phyloP scores from a whole-genome alignment of 2,888 invertebrate genomes.

The Leptinotarsa tumamoca region DNA sequence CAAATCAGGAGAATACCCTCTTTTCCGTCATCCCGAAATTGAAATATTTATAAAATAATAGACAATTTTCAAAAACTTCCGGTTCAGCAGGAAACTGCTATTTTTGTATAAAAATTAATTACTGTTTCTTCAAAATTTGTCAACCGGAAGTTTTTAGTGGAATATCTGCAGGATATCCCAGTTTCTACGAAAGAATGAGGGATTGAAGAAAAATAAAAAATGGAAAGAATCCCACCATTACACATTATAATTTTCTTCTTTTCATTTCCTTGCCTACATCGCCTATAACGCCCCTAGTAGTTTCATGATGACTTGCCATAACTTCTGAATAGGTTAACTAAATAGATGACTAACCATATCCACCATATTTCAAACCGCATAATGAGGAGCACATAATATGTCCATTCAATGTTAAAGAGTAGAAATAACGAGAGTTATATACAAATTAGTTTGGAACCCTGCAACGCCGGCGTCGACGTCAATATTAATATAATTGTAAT shows the following conservation, averaged over 20 bases:
- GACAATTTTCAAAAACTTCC: no score
- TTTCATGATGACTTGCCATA: slow-evolving; percentile 9
- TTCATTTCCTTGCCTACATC: not conserved
- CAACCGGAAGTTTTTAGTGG: no score
- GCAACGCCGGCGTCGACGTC: not conserved
- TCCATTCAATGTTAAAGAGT: not conserved
- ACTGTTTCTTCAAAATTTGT: no score
- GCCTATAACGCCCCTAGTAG: no score
- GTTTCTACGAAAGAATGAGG: no score
- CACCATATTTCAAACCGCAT: not conserved
- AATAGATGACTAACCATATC: slow-evolving; percentile 2
- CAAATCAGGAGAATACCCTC: no score
- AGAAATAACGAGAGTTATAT: slow-evolving; percentile 6
- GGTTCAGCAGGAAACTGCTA: no score
- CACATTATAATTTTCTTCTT: not conserved
- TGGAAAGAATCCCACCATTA: not conserved
- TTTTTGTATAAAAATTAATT: no score
- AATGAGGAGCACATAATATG: slow-evolving; percentile 1
- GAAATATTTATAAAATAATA: no score
- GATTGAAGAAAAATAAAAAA: not conserved
- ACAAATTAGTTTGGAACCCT: not conserved
- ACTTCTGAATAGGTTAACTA: not conserved
- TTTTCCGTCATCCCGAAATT: no score
- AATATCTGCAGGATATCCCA: no score
- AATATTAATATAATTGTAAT: slow-evolving; percentile 14